Evolutionary conservation across 1,140 invertebrate genomes (phyloP).

Genomic region (Steinernema feltiae): DNA sequence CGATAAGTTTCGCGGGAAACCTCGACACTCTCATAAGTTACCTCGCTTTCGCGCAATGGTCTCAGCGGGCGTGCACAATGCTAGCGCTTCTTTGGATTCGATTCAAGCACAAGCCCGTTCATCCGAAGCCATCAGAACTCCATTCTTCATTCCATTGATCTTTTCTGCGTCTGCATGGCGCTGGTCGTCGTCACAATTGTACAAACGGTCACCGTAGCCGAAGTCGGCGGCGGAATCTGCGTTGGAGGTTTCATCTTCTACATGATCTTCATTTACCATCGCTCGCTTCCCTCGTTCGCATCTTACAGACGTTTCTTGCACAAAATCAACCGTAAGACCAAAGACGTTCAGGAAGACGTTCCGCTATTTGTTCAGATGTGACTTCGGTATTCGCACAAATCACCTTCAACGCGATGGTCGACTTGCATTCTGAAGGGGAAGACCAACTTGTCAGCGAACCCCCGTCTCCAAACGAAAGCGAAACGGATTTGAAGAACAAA

Average conservation of each 20-base stretch:
- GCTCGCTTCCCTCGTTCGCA: background rate
- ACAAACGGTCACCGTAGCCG: background rate
- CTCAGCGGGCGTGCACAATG: background rate
- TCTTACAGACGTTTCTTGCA: background rate
- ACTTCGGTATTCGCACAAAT: background rate
- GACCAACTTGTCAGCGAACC: constrained; percentile 27
- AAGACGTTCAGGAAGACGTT: background rate
- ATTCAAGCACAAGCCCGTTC: background rate
- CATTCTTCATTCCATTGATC: background rate
- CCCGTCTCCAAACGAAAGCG: background rate
- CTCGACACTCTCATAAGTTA: constrained; percentile 18
- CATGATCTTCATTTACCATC: background rate
- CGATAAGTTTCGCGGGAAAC: constrained; percentile 30
- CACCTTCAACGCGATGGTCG: constrained; percentile 4
- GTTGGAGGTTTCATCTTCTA: constrained; percentile 4
- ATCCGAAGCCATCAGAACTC: background rate
- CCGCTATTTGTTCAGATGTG: background rate
- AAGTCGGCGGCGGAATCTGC: background rate
- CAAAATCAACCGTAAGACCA: background rate
- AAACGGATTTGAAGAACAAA: background rate
- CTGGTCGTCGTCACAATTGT: background rate
- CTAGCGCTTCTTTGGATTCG: background rate
- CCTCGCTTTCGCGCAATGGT: constrained; percentile 2
- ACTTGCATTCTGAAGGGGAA: background rate
- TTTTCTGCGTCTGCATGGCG: background rate